A percentile compares a stretch with the other conserved stretches of the same genome.
phyloP scores from a whole-genome alignment of 2,888 invertebrate genomes.

The Calliphora vomitoria region DNA sequence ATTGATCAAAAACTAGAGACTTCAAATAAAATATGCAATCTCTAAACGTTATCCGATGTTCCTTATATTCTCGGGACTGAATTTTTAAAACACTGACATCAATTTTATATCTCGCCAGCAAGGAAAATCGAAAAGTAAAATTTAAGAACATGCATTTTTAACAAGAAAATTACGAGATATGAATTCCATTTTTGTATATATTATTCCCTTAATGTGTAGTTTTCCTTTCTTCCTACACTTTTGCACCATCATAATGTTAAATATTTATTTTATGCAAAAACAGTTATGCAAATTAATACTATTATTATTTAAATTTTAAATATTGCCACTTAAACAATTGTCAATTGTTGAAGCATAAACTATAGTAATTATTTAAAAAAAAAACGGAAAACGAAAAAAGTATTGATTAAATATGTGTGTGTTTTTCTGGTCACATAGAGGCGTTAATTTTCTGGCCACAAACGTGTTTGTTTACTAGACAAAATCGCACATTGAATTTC shows the following conservation, averaged over 20 bases:
- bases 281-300: slow-evolving; percentile 26
- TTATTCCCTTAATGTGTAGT: no score
- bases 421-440: slow-evolving; percentile 77
- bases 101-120: no score
- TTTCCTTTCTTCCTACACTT: no score
- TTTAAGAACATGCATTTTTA: no score
- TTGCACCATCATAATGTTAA: background rate
- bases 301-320: slow-evolving; percentile 26
- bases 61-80: no score
- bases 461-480: slow-evolving; percentile 73
- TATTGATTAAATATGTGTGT: background rate
- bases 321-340: slow-evolving; percentile 42
- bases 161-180: no score
- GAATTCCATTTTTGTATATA: no score
- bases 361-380: slow-evolving; percentile 51
- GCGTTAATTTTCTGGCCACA: slow-evolving; percentile 83
- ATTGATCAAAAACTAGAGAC: no score
- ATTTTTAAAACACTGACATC: no score
- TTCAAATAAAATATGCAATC: no score
- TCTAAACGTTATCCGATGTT: no score
- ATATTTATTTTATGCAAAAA: background rate
- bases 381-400: background rate
- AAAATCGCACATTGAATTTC: slow-evolving; percentile 61
- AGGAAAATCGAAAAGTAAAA: no score
- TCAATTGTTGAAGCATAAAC: slow-evolving; percentile 46